Conservation (phyloP, 2,113 vertebrate genomes). For the Thalassoma bifasciatum region DNA sequence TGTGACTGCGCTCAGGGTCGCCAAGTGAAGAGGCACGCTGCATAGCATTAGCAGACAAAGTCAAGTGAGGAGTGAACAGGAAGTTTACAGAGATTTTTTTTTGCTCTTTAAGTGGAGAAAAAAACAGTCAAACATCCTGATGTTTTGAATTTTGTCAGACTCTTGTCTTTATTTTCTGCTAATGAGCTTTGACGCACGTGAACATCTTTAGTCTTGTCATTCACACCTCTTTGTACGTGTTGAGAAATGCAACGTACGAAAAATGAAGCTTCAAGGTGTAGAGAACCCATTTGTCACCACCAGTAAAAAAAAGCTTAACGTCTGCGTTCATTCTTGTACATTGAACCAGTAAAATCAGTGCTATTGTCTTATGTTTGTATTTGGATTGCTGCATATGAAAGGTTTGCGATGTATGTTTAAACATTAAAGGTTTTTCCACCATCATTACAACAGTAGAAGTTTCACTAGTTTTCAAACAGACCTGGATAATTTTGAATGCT, state of each 20-base stretch:
- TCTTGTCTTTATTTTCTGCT: neutral
- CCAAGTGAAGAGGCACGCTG: slow-evolving; percentile 7
- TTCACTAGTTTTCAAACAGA: too few species aligned
- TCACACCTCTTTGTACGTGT: neutral
- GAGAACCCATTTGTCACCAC: too few species aligned
- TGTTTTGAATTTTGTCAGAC: neutral
- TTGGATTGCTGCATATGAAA: too few species aligned
- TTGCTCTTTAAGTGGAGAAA: neutral
- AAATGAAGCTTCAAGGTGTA: too few species aligned
- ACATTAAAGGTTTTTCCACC: too few species aligned
- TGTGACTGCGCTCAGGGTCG: slow-evolving; percentile 47
- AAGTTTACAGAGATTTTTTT: neutral
- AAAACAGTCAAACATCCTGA: neutral
- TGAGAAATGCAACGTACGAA: neutral
- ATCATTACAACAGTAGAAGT: too few species aligned
- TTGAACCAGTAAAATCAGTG: too few species aligned
- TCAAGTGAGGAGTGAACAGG: neutral
- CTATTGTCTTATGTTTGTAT: too few species aligned
- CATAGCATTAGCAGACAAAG: neutral
- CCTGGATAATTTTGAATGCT: too few species aligned
- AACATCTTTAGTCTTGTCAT: neutral
- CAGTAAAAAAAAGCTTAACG: too few species aligned
- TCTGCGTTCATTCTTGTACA: too few species aligned
- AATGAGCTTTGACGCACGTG: neutral
- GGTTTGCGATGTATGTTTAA: too few species aligned